Percentiles rank a stretch among this genome's conserved stretches.
Conservation (phyloP, 2,113 vertebrate species). For the Ptychochromis oligacanthus region DNA sequence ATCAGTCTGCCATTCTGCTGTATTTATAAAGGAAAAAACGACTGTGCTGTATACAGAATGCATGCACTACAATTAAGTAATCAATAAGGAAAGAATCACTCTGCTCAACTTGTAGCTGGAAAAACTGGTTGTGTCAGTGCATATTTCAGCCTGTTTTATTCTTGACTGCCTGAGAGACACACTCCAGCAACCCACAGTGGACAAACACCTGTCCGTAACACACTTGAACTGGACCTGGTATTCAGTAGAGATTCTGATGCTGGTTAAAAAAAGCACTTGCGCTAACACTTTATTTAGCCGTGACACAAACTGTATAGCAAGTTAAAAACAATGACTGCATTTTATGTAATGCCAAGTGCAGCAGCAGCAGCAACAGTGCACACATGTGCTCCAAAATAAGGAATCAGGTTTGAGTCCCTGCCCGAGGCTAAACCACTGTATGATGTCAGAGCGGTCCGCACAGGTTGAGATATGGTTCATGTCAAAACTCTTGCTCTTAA, state of each 20-base stretch:
- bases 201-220: conserved; percentile 62
- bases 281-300: conserved; percentile 27
- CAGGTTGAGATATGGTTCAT: conserved; percentile 7
- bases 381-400: background rate
- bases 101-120: background rate
- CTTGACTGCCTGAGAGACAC: conserved; percentile 45
- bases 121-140: conserved; percentile 4
- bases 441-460: conserved; percentile 1
- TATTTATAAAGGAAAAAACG: background rate
- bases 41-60: background rate
- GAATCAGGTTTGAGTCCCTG: background rate
- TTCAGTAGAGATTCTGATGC: conserved; percentile 32
- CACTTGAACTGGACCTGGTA: conserved; percentile 54
- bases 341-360: background rate
- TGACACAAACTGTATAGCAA: background rate
- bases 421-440: conserved; percentile 29
- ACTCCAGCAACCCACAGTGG: conserved; percentile 54
- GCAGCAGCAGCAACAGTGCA: background rate
- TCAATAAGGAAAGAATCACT: background rate
- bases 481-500: conserved; percentile 12
- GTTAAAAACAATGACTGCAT: conserved; percentile 11
- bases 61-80: background rate
- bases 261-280: conserved; percentile 30
- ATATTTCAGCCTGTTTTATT: conserved; percentile 44
- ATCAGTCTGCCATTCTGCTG: background rate